Percentiles rank a stretch among this genome's conserved stretches.
These are phyloP conservation scores for Falco biarmicus DNA, from an alignment of 2,797 vertebrate species.

Conservation along the genomic window DNA sequence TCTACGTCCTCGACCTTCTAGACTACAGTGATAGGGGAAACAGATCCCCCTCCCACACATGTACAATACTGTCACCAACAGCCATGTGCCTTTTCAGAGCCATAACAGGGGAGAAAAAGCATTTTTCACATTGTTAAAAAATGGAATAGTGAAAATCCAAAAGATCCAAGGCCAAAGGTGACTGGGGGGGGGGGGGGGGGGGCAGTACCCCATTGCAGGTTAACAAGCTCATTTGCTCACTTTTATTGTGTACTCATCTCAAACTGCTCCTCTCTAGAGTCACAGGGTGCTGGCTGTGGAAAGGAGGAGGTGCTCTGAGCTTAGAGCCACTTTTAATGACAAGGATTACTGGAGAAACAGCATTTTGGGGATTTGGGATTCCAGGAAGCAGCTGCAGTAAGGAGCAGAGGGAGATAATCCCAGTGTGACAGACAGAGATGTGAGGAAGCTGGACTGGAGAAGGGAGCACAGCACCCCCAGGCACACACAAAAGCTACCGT, in stretches of 20 bases:
- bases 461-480: background rate
- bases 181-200: background rate
- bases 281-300: background rate
- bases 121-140: background rate
- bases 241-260: background rate
- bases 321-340: slow-evolving; percentile 59
- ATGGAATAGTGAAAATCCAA: background rate
- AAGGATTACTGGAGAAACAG: slow-evolving; percentile 69
- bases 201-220: background rate
- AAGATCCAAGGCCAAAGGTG: background rate
- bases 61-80: background rate
- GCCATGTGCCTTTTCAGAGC: background rate
- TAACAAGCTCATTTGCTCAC: background rate
- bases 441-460: slow-evolving; percentile 30
- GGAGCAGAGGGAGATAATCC: slow-evolving; percentile 74
- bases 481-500: background rate
- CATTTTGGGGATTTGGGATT: slow-evolving; percentile 68
- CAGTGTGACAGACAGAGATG: slow-evolving; percentile 22
- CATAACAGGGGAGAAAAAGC: background rate
- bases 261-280: background rate
- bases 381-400: slow-evolving; percentile 73
- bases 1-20: background rate
- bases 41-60: background rate
- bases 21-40: background rate
- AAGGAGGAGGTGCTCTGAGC: background rate